Evolutionary conservation across 2,888 invertebrate genomes (phyloP).

Genomic region (Rhamnusium bicolor): DNA sequence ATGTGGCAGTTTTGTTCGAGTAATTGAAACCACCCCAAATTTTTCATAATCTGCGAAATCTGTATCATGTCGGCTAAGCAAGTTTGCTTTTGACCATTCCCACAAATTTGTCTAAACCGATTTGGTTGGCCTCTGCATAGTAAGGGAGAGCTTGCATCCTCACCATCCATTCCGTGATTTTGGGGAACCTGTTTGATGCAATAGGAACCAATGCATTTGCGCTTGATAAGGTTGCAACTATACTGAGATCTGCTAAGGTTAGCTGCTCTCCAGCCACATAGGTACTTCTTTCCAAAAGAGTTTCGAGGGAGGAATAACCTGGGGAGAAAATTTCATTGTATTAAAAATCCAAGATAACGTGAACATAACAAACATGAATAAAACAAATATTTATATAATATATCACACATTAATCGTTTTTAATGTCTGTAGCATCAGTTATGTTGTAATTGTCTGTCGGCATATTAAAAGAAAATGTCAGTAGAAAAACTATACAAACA

Average conservation of each 20-base stretch:
- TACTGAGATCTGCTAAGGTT: conserved; percentile 70
- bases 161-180: conserved; percentile 46
- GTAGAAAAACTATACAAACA: too few relatives aligned
- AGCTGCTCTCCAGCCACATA: conserved; percentile 66
- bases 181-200: conserved; percentile 64
- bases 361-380: too few relatives aligned
- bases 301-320: conserved; percentile 67
- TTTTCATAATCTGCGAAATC: too few relatives aligned
- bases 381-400: too few relatives aligned
- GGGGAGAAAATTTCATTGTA: conserved; percentile 31
- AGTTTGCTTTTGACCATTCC: conserved; percentile 42
- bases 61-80: neutral
- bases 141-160: conserved; percentile 48
- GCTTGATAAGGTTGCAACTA: conserved; percentile 70
- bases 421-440: too few relatives aligned
- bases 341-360: too few relatives aligned
- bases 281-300: conserved; percentile 61
- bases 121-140: conserved; percentile 48
- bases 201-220: conserved; percentile 69
- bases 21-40: too few relatives aligned
- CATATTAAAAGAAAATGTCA: too few relatives aligned
- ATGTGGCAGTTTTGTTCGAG: conserved; percentile 11
- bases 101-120: conserved; percentile 51
- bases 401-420: too few relatives aligned
- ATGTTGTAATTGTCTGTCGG: too few relatives aligned